These are phyloP conservation scores for Gracilinanus agilis DNA, from an alignment of 2,113 vertebrate species.

Conservation along the genomic window DNA sequence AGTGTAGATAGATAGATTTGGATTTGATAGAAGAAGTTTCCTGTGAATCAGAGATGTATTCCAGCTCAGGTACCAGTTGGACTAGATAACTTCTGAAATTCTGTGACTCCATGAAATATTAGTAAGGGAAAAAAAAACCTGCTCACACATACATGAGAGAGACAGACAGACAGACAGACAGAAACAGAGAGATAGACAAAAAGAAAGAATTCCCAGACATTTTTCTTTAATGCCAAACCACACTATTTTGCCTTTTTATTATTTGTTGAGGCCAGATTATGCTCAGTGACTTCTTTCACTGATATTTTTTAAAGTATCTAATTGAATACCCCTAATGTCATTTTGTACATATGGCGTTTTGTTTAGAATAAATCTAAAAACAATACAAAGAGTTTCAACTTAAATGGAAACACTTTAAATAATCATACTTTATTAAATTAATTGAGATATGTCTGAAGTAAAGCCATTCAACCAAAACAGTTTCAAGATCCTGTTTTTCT, in stretches of 20 bases:
- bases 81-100: neutral
- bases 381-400: conserved; percentile 52
- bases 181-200: neutral
- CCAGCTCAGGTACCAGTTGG: neutral
- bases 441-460: conserved; percentile 61
- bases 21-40: neutral
- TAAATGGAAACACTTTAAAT: conserved; percentile 56
- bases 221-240: neutral
- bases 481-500: conserved; percentile 45
- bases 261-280: neutral
- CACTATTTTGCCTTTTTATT: conserved; percentile 15
- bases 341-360: conserved; percentile 45
- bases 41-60: neutral
- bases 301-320: conserved; percentile 45
- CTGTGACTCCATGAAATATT: neutral
- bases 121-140: neutral
- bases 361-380: conserved; percentile 54
- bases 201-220: neutral
- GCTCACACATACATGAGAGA: neutral
- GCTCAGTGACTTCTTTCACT: neutral
- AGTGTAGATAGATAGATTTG: neutral
- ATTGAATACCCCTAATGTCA: conserved; percentile 37
- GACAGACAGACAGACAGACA: neutral
- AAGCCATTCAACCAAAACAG: conserved; percentile 57
- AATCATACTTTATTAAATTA: conserved; percentile 60